Base-by-base conservation (phyloP, 30 jellyfish, hydroid and myxozoan species). In the Turritopsis dohrnii region DNA sequence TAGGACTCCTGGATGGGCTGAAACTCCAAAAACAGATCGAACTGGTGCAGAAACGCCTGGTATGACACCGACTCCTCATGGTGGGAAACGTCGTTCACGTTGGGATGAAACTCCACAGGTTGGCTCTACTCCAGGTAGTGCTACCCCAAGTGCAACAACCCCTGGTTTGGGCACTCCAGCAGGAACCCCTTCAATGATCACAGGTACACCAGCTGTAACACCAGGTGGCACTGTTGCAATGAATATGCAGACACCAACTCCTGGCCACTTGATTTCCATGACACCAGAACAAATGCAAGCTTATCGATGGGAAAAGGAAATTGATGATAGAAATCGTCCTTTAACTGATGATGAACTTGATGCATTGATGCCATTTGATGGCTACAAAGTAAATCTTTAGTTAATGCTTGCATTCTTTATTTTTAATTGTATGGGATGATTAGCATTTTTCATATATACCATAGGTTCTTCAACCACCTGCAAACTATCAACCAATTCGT, bases 1-100 rank as follows among this genome's bases (percentile, higher is more conserved):
- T 24, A 87, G 99, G 69, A 94, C 99, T 27, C 99, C 99, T 0
- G 99, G 99, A 21, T 94, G 99, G 99, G 99, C 99, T 24, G 99
- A 95, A 71, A 95, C 99, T 8, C 99, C 99, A 24, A 83, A 94
- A 76, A 95, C 97, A 23, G 99, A 95, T 76, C 91, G 97, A 7
- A 79, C 88, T 18, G 97, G 99, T 25, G 93, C 96, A 8, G 97
- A 95, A 65, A 95, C 99, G 16, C 99, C 99, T 65, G 97, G 97
- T 19, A 95, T 90, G 99, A 95, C 99, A 17, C 97, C 99, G 16
- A 90, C 99, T 21, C 97, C 99, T 4, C 93, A 95, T 23, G 98
- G 97, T 22, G 96, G 97, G 21, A 95, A 95, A 83, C 85, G 97
- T 20, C 79, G 96, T 53, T 89, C 97, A 20, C 93, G 99, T 29